Base-by-base conservation (phyloP, 2,797 vertebrate genomes). In the Galagoides demidoff region DNA sequence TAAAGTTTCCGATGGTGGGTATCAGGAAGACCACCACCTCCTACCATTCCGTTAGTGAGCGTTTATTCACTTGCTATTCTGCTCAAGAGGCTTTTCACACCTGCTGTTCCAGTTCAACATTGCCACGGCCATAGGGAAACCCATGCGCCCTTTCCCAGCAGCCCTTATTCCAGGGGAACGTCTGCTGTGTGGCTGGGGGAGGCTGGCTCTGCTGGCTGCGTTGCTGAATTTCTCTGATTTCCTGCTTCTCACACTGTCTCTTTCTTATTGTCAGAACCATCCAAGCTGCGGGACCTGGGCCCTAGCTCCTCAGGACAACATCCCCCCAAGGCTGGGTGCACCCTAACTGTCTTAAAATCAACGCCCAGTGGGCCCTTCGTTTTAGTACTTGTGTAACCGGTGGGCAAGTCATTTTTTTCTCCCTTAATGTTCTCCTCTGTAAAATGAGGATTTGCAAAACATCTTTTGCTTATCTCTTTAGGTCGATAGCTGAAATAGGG, bases 301-400 rank as follows among this genome's bases (percentile, higher is more conserved):
- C 11, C 79, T n/a, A 3, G 19, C 13, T 49, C 55, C 64, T 59
- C n/a, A 7, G 34, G 66, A 64, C 34, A 23, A 19, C 13, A 7
- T n/a, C 7, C 27, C 61, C 49, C 70, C 1, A 1, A 66, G 55
- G n/a, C 45, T 2, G 34, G 49, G 17, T 27, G 27, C 29, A 37
- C 1, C 13, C 13, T 19, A 4, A n/a, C 43, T 88, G 66, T 84
- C 89, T 20, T 22, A 57, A 82, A 92, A 37, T 37, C 91, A 64
- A 37, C 94, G 68, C 63, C 61, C 84, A 49, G 17, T 63, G 85
- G 73, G 95, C 78, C 64, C 31, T 68, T 64, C 25, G 29, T 39
- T 52, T 43, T 3, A 59, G 29, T 43, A 37, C 12, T 20, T 1
- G 4, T 19, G 37, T n/a, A 71, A 29, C 31, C 1, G 4, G 31